These are phyloP conservation scores for Ciconia boyciana DNA, from an alignment of 2,113 vertebrate species.

Conservation along the genomic window DNA sequence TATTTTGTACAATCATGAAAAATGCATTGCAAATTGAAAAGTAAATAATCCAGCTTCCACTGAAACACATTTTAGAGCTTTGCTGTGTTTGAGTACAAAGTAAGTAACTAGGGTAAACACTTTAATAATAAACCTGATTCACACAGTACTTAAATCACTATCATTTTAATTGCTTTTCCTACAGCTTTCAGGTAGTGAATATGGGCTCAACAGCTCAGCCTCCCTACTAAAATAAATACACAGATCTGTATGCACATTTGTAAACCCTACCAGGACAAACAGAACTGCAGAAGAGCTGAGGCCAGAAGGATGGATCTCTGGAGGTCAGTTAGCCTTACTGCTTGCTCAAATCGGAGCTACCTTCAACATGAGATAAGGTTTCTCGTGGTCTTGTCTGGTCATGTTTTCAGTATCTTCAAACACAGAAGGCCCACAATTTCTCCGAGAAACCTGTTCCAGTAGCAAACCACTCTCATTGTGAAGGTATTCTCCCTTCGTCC, in stretches of 20 bases:
- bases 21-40: not conserved
- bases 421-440: not conserved
- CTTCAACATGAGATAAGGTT: not conserved
- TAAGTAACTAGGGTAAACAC: not conserved
- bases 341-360: not conserved
- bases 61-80: not conserved
- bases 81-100: not conserved
- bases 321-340: not conserved
- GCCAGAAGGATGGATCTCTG: not conserved
- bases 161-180: not conserved
- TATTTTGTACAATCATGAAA: not conserved
- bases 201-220: not conserved
- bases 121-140: not conserved
- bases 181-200: not conserved
- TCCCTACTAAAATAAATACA: not conserved
- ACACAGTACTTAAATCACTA: not conserved
- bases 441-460: not conserved
- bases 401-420: accelerated
- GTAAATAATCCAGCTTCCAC: not conserved
- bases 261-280: not conserved
- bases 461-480: not conserved
- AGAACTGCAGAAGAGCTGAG: not conserved
- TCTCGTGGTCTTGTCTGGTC: not conserved
- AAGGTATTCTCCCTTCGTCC: not conserved
- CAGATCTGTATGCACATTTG: not conserved